Evolutionary conservation across 2,113 vertebrate genomes (phyloP).

Genomic region (Vulpes lagopus): DNA sequence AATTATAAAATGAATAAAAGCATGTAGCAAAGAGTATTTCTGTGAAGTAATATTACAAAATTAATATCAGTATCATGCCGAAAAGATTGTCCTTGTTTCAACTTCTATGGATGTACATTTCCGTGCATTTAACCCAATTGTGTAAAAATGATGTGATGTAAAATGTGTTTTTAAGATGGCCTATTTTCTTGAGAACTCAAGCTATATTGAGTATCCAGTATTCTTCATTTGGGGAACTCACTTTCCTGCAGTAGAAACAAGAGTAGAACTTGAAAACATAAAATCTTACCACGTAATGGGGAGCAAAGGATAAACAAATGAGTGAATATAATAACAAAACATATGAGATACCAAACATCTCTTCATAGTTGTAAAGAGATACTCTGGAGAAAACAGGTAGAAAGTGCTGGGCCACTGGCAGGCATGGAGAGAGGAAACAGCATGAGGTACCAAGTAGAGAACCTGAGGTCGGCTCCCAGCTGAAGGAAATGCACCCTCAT

Average conservation of each 20-base stretch:
- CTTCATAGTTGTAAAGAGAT: background rate
- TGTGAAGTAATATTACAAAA: background rate
- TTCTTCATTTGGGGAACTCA: constrained; percentile 59
- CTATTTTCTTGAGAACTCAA: constrained; percentile 59
- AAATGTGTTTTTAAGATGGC: constrained; percentile 16
- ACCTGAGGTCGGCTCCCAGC: background rate
- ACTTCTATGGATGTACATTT: constrained; percentile 5
- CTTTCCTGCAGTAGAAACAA: constrained; percentile 24
- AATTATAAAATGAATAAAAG: constrained; percentile 60
- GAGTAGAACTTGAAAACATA: constrained; percentile 32
- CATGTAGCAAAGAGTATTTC: background rate
- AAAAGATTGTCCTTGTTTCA: constrained; percentile 31
- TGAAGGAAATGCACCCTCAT: background rate
- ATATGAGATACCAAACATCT: background rate
- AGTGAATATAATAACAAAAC: background rate
- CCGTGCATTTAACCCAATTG: constrained; percentile 67
- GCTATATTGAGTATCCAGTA: background rate
- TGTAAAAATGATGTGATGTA: constrained; percentile 33
- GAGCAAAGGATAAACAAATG: constrained; percentile 17
- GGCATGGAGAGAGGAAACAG: background rate
- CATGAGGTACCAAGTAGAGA: background rate
- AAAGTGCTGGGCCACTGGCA: background rate
- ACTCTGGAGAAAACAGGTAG: background rate
- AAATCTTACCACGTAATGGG: background rate
- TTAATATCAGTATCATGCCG: background rate